Percentiles rank a stretch among this genome's conserved stretches.
Evolutionary conservation across 2,113 vertebrate species (phyloP).

Genomic region (Myiozetetes cayanensis): DNA sequence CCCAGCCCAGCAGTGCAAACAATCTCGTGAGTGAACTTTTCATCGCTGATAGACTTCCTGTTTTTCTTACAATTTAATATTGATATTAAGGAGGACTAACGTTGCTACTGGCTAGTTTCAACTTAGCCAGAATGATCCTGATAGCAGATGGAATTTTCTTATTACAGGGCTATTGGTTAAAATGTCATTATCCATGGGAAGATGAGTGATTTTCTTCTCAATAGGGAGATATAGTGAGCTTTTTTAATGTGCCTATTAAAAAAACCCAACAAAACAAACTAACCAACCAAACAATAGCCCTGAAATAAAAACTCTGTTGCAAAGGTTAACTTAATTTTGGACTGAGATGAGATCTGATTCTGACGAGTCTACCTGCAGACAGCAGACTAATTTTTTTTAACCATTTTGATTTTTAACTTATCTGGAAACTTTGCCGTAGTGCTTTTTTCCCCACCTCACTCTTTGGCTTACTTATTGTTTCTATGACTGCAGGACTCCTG

Average conservation of each 20-base stretch:
- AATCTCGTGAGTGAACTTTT: not conserved
- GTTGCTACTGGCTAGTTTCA: not conserved
- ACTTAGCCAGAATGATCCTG: not conserved
- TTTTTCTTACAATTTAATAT: constrained; percentile 4
- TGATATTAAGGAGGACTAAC: not conserved
- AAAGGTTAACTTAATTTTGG: not conserved
- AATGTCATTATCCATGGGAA: not conserved
- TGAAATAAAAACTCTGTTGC: not conserved
- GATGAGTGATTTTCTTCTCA: not conserved
- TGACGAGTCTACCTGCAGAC: not conserved
- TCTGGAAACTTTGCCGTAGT: not conserved
- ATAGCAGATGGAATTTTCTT: not conserved
- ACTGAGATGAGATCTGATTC: not conserved
- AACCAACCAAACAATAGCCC: not conserved
- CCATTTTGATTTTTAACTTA: not conserved
- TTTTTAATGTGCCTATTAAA: not conserved
- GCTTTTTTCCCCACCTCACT: not conserved
- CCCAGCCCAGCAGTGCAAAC: constrained; percentile 16
- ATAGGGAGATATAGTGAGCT: not conserved
- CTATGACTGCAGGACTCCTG: not conserved
- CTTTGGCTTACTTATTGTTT: not conserved
- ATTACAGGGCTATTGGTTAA: not conserved
- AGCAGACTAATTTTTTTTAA: not conserved
- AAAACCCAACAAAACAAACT: not conserved
- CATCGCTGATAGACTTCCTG: constrained; percentile 28